Evolutionary conservation across 2,888 invertebrate genomes (phyloP), one percentile per base, ranked within the genome.

Genomic region (Tridacna gigas): DNA sequence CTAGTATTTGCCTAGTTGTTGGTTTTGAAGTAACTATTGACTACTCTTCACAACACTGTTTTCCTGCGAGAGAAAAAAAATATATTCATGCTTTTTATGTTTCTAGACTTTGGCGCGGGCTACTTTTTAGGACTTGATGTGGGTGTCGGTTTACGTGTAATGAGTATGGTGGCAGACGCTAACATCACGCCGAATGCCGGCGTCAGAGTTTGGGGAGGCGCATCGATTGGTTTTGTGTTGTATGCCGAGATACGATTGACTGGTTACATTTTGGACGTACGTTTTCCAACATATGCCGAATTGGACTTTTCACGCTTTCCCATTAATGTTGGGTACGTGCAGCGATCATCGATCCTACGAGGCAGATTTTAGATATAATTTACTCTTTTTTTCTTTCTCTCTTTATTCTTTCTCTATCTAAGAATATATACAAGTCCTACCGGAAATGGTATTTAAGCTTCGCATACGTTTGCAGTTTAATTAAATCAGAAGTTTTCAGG

Each of bases 261-360:
- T 20, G 91, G 90, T 3, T 79, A 84, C 60, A 79, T 91, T 20
- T 74, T 89, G 75, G 78, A 86, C n/a, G 74, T 86, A 5, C 63
- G 67, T 13, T 90, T 91, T 77, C 91, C 91, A 28, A 89, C 89
- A 7, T 71, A 51, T 13, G 89, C 89, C 13, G 89, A 89, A 66
- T 69, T 91, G 1, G 84, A 78, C 9, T 91, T 91, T 83, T 78
- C 79, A 25, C 90, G 91, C 65, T 91, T 91, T 75, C 91, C 91
- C 47, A 60, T 91, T 18, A 89, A 88, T 51, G 86, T 91, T 28
- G 78, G 78, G 90, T 91, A 82, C 82, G 82, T 71, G 15, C n/a
- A n/a, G n/a, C n/a, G n/a, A n/a, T n/a, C n/a, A n/a, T 11, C 11
- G 13, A 18, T 51, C 51, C 18, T n/a, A n/a, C n/a, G n/a, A n/a